These are phyloP conservation scores for Lysandra coridon DNA, from an alignment of 2,888 invertebrate genomes.

Conservation along the genomic window DNA sequence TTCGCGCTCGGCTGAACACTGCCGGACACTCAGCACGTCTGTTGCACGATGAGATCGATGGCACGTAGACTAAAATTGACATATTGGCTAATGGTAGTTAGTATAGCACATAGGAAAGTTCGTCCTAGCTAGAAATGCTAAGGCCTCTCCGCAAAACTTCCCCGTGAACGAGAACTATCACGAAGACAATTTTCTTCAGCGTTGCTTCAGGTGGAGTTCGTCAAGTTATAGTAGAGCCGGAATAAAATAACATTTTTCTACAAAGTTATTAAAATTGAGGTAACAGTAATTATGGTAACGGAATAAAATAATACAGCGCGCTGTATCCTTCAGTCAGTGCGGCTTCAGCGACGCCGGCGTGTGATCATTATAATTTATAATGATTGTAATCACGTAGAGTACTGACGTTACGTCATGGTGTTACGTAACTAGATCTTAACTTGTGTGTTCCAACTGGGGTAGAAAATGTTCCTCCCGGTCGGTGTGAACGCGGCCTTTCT, in stretches of 20 bases:
- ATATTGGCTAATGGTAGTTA: neutral
- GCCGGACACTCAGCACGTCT: neutral
- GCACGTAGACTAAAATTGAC: neutral
- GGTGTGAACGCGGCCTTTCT: neutral
- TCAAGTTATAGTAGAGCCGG: neutral
- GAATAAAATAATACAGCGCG: neutral
- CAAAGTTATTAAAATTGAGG: neutral
- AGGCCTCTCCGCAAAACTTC: too few relatives aligned
- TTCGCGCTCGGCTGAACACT: neutral
- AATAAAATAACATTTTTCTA: neutral
- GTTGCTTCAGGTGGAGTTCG: neutral
- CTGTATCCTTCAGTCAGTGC: conserved; percentile 3
- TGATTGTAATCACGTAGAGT: neutral
- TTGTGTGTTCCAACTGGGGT: neutral
- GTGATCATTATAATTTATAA: neutral
- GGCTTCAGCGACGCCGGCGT: neutral
- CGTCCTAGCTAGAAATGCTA: neutral
- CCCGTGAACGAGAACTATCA: neutral
- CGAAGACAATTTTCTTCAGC: neutral
- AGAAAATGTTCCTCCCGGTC: neutral
- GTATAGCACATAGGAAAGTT: neutral
- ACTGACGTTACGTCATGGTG: neutral
- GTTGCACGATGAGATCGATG: neutral
- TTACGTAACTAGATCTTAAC: neutral
- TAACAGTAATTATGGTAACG: neutral